Conservation (phyloP, 2,113 vertebrate genomes). For the Murina feae region DNA sequence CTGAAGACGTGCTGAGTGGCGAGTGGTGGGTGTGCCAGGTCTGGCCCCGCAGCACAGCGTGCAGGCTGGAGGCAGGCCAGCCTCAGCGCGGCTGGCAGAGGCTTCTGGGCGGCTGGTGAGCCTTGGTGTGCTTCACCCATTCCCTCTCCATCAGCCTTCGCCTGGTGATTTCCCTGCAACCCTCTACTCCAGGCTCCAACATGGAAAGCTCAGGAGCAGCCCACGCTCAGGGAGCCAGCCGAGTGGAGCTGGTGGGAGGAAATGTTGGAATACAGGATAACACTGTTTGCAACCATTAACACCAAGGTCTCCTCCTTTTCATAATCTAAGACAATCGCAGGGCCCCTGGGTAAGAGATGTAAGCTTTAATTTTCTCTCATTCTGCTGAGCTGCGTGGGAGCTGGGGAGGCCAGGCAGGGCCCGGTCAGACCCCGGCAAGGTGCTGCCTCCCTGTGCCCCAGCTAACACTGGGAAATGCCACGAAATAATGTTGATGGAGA, state of each 20-base stretch:
- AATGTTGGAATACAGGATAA: not conserved
- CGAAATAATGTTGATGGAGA: not conserved
- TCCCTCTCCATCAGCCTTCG: not conserved
- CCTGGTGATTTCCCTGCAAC: not conserved
- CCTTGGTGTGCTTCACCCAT: rapidly evolving
- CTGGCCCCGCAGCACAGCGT: not conserved
- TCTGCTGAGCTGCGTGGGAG: not conserved
- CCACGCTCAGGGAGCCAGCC: not conserved
- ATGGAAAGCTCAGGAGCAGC: no score
- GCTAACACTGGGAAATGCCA: no score
- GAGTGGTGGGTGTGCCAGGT: not conserved
- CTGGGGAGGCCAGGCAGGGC: rapidly evolving
- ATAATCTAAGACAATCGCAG: not conserved
- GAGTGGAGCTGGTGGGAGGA: not conserved
- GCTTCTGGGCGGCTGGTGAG: rapidly evolving
- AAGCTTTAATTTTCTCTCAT: not conserved
- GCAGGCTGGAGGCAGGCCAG: no score
- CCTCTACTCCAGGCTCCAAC: not conserved
- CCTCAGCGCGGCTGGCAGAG: not conserved
- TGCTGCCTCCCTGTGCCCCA: no score
- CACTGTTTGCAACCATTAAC: rapidly evolving
- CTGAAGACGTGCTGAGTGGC: not conserved
- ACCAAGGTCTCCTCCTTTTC: not conserved
- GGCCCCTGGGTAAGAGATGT: not conserved
- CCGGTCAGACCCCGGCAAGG: no score